These are phyloP conservation scores for Decapterus maruadsi DNA, from an alignment of 2,797 vertebrate species.

Conservation along the genomic window DNA sequence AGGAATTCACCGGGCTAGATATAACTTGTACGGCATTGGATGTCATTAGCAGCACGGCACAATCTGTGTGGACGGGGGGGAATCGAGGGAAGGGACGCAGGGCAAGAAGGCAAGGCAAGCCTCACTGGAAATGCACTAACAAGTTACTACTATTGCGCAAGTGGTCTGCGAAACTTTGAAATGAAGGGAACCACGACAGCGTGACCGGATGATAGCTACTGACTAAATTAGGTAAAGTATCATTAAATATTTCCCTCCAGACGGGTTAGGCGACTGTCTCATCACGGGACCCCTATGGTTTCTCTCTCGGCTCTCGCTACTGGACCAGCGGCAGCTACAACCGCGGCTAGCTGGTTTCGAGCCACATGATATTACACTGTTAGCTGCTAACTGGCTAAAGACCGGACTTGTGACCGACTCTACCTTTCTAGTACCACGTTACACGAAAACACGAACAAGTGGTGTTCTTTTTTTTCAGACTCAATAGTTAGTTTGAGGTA, in stretches of 20 bases:
- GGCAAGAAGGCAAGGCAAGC: background rate
- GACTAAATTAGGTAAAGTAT: conserved; percentile 52
- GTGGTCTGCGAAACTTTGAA: conserved; percentile 26
- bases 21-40: conserved; percentile 20
- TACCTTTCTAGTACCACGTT: background rate
- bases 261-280: background rate
- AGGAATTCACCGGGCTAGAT: conserved; percentile 14
- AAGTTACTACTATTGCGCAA: conserved; percentile 41
- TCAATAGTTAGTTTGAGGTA: background rate
- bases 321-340: conserved; percentile 17
- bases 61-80: conserved; percentile 20
- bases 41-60: conserved; percentile 34
- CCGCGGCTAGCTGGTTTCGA: conserved; percentile 12
- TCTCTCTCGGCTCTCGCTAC: conserved; percentile 4
- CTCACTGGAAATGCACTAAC: conserved; percentile 27
- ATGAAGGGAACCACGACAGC: conserved; percentile 38
- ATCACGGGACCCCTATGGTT: conserved; percentile 12
- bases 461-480: rapidly evolving
- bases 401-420: background rate
- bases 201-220: conserved; percentile 50
- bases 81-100: conserved; percentile 21
- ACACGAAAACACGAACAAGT: background rate
- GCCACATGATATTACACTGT: conserved; percentile 23
- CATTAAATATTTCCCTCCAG: conserved; percentile 2
- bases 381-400: conserved; percentile 39